Base-by-base conservation (phyloP, 2,113 vertebrate genomes). In the Pleuronectes platessa region DNA sequence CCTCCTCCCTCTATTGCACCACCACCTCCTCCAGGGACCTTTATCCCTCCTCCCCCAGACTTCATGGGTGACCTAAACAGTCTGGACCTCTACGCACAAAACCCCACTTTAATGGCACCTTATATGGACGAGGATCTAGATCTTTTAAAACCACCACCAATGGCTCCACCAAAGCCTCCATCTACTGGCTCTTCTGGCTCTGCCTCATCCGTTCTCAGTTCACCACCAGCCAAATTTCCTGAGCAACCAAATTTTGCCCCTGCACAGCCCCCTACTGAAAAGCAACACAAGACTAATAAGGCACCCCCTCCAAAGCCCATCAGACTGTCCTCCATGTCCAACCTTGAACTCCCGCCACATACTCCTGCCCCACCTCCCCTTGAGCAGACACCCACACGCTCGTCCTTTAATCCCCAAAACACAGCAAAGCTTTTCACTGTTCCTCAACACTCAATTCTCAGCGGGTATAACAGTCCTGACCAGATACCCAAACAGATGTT, bases 1-100 rank as follows among this genome's bases (percentile, higher is more conserved):
- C 96, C 97, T 0, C 96, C 95, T 0, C 97, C 97, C 0, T 92
- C 96, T 0, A 78, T 92, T 0, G 94, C 94, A 45, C 94, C 95
- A 17, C 96, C 95, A n/a, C 93, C 92, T 10, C 94, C 93, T 53
- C 94, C 95, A 31, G 86, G 90, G 13, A 49, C 49, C 26, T 91
- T 89, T 23, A 26, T 87, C 26, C 80, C 70, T 2, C 89, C 89
- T 47, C 90, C 92, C 59, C 81, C 76, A 83, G 87, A 90, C 74
- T 92, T 92, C 69, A 64, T 88, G 40, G 74, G 88, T 15, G 76
- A 89, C 89, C 21, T 91, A 53, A 0, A 92, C 71, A 56, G 58
- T 56, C 60, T 67, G 40, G 61, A 87, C 47, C 6, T 18, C 18
- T 42, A 42, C 40, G 11, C 40, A 37, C 15, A 69, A 47, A 61